phyloP scores from a whole-genome alignment of 1,140 invertebrate species.

The Pseudomyrmex cubaensis region DNA sequence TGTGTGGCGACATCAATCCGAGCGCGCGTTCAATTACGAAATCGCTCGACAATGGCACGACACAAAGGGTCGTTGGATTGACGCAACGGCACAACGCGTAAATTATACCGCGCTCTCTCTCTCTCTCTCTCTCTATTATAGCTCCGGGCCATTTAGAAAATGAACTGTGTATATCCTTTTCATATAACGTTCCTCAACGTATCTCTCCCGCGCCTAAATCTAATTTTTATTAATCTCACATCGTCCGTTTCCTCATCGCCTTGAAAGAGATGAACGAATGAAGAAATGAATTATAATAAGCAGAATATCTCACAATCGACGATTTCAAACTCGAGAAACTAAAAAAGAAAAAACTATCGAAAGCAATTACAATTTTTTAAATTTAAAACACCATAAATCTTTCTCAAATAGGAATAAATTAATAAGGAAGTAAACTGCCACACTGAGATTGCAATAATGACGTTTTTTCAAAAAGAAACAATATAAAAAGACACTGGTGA shows the following conservation, averaged over 20 bases:
- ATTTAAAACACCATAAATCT: too few species aligned
- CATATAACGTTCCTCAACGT: not conserved
- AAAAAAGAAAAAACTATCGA: too few species aligned
- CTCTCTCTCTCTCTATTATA: slow-evolving; percentile 21
- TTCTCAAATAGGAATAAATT: too few species aligned
- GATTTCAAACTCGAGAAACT: too few species aligned
- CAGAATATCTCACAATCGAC: too few species aligned
- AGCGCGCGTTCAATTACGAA: slow-evolving; percentile 43
- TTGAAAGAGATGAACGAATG: not conserved
- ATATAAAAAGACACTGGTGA: too few species aligned
- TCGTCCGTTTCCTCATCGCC: not conserved
- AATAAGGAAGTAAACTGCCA: too few species aligned
- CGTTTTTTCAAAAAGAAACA: too few species aligned
- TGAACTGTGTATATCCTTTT: slow-evolving; percentile 61
- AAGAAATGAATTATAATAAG: too few species aligned
- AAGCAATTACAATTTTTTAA: too few species aligned
- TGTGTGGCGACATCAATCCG: too few species aligned
- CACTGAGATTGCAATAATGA: too few species aligned
- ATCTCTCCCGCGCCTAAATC: slow-evolving; percentile 26
- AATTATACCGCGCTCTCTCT: slow-evolving; percentile 62
- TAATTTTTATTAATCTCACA: slow-evolving; percentile 3
- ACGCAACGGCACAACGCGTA: slow-evolving; percentile 66
- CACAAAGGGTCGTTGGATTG: slow-evolving; percentile 32
- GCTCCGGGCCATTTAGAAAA: slow-evolving; percentile 65
- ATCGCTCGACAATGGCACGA: slow-evolving; percentile 58